Evolutionary conservation across 2,113 vertebrate genomes (phyloP).

Genomic region (Scopus umbretta): DNA sequence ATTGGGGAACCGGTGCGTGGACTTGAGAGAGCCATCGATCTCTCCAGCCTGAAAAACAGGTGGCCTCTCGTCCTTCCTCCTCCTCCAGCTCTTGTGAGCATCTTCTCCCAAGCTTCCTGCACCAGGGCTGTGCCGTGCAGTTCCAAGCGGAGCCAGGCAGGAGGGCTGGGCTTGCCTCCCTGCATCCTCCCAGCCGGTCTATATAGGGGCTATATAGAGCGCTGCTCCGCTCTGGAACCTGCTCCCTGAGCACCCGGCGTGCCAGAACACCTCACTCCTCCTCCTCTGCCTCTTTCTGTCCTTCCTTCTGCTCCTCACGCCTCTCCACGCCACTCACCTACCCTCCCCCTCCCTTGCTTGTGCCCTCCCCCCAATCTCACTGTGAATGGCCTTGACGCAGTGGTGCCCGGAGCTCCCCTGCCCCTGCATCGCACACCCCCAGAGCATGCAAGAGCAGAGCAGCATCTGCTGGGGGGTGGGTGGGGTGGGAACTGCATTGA

Average conservation of each 20-base stretch:
- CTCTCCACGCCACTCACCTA: slow-evolving; percentile 37
- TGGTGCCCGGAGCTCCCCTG: neutral
- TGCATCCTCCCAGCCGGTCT: slow-evolving; percentile 14
- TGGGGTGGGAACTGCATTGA: slow-evolving; percentile 72
- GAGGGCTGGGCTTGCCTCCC: slow-evolving; percentile 28
- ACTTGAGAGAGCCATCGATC: slow-evolving; percentile 58
- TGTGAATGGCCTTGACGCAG: slow-evolving; percentile 57
- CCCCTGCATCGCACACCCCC: slow-evolving; percentile 52
- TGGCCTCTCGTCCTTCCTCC: slow-evolving; percentile 63
- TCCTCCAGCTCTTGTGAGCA: slow-evolving; percentile 61
- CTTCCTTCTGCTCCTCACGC: slow-evolving; percentile 53
- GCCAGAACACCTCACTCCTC: slow-evolving; percentile 54
- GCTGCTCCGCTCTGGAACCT: slow-evolving; percentile 64
- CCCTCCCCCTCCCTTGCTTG: slow-evolving; percentile 35
- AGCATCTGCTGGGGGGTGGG: slow-evolving; percentile 30
- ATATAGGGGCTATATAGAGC: slow-evolving; percentile 73
- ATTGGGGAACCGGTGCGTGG: slow-evolving; percentile 11
- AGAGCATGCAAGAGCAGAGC: slow-evolving; percentile 72
- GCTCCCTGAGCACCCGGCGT: neutral
- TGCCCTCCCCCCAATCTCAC: neutral
- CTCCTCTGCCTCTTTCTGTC: neutral
- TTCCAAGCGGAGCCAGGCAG: slow-evolving; percentile 69
- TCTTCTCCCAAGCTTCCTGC: slow-evolving; percentile 71
- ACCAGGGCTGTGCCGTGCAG: slow-evolving; percentile 51
- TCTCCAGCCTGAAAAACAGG: slow-evolving; percentile 67